phyloP scores from a whole-genome alignment of 2,888 invertebrate genomes.

The Xanthia icteritia region DNA sequence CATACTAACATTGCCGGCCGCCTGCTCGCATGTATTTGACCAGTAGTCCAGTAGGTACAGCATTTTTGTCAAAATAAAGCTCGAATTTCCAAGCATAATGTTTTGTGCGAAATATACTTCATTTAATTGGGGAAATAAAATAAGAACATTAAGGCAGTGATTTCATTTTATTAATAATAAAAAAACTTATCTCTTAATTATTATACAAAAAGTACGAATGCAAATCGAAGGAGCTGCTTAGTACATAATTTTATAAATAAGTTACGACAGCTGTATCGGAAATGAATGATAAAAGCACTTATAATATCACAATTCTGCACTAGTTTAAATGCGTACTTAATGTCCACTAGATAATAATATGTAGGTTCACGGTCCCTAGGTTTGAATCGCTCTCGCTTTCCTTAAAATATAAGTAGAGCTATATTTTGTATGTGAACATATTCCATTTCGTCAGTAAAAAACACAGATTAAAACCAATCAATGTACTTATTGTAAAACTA shows the following conservation, averaged over 20 bases:
- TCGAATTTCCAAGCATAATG: background rate
- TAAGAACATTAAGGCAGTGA: conserved; percentile 51
- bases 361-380: background rate
- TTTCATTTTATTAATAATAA: conserved; percentile 61
- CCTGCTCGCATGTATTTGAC: background rate
- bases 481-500: conserved; percentile 1
- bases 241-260: conserved; percentile 67
- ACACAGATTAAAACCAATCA: conserved; percentile 12
- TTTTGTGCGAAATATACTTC: background rate
- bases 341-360: background rate
- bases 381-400: background rate
- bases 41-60: background rate
- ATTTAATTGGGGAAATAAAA: conserved; percentile 16
- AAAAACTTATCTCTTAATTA: conserved; percentile 63
- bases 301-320: conserved; percentile 83
- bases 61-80: background rate
- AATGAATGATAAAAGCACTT: conserved; percentile 76
- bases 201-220: conserved; percentile 72
- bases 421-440: background rate
- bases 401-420: background rate
- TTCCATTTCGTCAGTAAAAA: conserved; percentile 1
- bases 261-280: conserved; percentile 69
- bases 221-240: conserved; percentile 71
- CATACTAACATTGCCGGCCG: background rate
- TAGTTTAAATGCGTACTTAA: conserved; percentile 36